These are phyloP conservation scores for Gavia stellata DNA, from an alignment of 2,113 vertebrate genomes.

Conservation along the genomic window DNA sequence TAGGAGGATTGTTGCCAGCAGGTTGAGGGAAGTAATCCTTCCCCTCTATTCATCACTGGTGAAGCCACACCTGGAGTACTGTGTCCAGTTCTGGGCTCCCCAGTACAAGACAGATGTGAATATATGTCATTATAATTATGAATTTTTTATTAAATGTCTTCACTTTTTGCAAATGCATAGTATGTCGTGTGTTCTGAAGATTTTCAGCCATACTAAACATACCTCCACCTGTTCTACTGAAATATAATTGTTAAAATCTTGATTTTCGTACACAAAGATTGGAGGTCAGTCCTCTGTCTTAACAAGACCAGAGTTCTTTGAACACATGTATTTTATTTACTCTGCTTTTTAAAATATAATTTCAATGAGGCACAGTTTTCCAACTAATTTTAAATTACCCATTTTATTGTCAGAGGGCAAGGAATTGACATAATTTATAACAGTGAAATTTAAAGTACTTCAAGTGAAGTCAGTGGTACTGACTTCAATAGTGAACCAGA, in stretches of 20 bases:
- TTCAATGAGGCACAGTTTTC: neutral
- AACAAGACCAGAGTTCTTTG: neutral
- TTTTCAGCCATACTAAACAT: neutral
- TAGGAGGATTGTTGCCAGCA: neutral
- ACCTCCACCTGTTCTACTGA: neutral
- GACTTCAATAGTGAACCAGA: neutral
- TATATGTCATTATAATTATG: neutral
- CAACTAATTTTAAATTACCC: neutral
- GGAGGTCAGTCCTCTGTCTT: neutral
- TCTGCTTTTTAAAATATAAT: neutral
- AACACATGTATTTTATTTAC: neutral
- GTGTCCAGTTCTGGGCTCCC: neutral
- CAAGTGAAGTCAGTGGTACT: neutral
- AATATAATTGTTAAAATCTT: neutral
- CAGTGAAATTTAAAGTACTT: neutral
- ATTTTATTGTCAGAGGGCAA: neutral
- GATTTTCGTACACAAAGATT: neutral
- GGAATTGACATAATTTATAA: neutral
- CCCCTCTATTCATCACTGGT: neutral
- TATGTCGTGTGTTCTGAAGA: neutral
- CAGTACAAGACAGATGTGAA: neutral
- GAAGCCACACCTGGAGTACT: neutral
- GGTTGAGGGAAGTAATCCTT: neutral
- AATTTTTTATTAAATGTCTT: neutral
- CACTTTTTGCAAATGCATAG: neutral